Base-by-base conservation (phyloP, 2,797 vertebrate species). In the Meda fulgida region DNA sequence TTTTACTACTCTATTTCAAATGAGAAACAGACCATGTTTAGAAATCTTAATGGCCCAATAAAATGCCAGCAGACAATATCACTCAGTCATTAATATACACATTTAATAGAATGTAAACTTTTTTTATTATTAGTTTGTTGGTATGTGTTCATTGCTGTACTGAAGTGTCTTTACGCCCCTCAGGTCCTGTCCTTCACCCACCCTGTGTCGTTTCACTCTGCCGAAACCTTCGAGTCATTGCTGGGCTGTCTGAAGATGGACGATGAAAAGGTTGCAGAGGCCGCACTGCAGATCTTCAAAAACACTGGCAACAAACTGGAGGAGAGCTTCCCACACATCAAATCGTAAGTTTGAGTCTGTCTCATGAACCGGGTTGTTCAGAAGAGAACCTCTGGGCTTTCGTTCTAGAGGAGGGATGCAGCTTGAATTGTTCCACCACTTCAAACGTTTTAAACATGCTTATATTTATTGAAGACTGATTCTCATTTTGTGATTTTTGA, bases 121-220 rank as follows among this genome's bases (percentile, higher is more conserved):
- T 51, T 34, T 75, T 34, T 75, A 58, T 26, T 38, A 16, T 55
- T 46, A 29, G 7, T 19, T 58, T 78, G 4, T 36, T 65, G 31
- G 21, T 53, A 19, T 34, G 21, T 38, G 31, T 80, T 70, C n/a
- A 23, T 40, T 43, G 14, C 8, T 29, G 65, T 46, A 63, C 26
- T 81, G 38, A 77, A 46, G 36, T 73, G 46, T 48, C 36, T 70
- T 43, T 14, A 16, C 2, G 1, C 21, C 51, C 21, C 89, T 43
- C 94, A 99, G 98, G 97, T 99, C 78, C 94, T 99, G 91, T 99
- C 98, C 6, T 99, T 99, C 94, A 99, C 98, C 4, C 98, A 99
- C 91, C 98, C 98, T 3, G 97, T 98, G 86, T 98, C 98, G 2
- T 99, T 99, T 95, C 98, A 99, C 95, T 99, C 98, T 60, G 98